Conservation (phyloP, 2,113 vertebrate species). For the Tiliqua scincoides region DNA sequence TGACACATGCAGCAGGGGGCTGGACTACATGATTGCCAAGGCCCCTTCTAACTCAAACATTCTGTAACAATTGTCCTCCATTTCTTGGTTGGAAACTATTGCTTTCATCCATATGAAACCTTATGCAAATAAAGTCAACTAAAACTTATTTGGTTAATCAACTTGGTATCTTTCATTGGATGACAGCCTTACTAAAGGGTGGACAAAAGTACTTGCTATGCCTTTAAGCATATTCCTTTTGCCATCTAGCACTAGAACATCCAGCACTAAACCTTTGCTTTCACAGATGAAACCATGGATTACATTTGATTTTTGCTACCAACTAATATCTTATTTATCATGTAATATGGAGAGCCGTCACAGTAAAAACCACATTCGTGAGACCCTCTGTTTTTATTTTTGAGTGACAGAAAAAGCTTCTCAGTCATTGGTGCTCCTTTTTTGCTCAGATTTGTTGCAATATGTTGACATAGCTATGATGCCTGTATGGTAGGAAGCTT, state of each 20-base stretch:
- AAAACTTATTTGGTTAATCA: too few relatives aligned
- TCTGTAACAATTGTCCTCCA: too few relatives aligned
- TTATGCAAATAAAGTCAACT: too few relatives aligned
- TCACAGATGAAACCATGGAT: not conserved
- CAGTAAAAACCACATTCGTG: constrained; percentile 1
- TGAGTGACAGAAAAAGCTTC: constrained; percentile 23
- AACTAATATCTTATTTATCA: not conserved
- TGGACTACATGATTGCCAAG: too few relatives aligned
- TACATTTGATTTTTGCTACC: not conserved
- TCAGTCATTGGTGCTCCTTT: not conserved
- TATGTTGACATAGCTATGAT: constrained; percentile 36
- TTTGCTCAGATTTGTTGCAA: constrained; percentile 24
- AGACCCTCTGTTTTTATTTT: constrained; percentile 18
- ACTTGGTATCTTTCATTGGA: too few relatives aligned
- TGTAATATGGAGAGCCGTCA: not conserved
- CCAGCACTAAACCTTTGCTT: not conserved
- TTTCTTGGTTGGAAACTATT: too few relatives aligned
- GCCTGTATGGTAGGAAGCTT: constrained; percentile 26
- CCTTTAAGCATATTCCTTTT: not conserved
- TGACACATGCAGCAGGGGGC: too few relatives aligned
- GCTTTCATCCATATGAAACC: too few relatives aligned
- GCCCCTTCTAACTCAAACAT: too few relatives aligned
- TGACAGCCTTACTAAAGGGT: not conserved
- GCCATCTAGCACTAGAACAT: not conserved
- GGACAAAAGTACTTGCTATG: not conserved